Conservation (phyloP, 2,888 invertebrate genomes). For the Lypha dubia region DNA sequence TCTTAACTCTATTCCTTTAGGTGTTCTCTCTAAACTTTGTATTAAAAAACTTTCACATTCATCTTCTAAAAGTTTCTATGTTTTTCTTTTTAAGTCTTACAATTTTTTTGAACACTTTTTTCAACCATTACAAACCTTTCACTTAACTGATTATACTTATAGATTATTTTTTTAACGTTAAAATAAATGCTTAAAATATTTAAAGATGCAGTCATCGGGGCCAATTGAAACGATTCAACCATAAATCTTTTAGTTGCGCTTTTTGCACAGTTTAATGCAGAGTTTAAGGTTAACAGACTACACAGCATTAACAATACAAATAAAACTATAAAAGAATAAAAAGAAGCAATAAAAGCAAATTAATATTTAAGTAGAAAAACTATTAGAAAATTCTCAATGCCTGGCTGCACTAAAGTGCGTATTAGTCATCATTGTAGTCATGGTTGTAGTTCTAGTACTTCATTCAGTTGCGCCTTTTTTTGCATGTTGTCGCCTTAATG, state of each 20-base stretch:
- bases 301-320: constrained; percentile 22
- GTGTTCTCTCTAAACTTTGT: no score
- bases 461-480: constrained; percentile 35
- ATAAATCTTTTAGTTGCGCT: constrained; percentile 64
- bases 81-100: no score
- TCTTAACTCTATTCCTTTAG: no score
- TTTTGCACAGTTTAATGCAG: constrained; percentile 56
- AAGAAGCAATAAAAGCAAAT: neutral
- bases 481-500: constrained; percentile 66
- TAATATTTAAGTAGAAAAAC: constrained; percentile 19
- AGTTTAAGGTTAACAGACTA: constrained; percentile 65
- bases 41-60: no score
- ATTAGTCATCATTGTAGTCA: constrained; percentile 37
- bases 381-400: constrained; percentile 60
- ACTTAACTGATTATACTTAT: neutral
- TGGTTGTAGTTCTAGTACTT: neutral
- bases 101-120: no score
- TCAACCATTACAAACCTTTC: neutral
- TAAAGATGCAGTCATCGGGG: constrained; percentile 52
- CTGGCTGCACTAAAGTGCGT: constrained; percentile 64
- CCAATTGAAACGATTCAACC: constrained; percentile 71
- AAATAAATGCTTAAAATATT: constrained; percentile 12
- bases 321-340: constrained; percentile 24
- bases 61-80: no score
- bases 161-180: neutral